These are phyloP conservation scores for Amblyornis subalaris DNA, from an alignment of 2,113 vertebrate genomes.

Conservation along the genomic window DNA sequence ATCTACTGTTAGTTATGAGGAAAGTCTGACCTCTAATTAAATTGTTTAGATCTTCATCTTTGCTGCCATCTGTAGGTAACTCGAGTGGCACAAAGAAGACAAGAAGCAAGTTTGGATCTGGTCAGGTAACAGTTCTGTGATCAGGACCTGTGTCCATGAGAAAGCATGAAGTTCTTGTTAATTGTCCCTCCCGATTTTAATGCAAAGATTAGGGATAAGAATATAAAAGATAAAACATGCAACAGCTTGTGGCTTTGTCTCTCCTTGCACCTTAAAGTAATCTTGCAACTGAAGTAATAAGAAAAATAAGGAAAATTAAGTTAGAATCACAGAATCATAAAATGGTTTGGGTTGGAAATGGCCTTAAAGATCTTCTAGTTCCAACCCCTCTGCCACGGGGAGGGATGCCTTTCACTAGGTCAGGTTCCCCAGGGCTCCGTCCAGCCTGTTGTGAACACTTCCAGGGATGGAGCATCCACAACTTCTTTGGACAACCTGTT, in stretches of 20 bases:
- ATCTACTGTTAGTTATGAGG: neutral
- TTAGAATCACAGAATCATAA: neutral
- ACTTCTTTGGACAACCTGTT: neutral
- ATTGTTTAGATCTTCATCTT: conserved; percentile 3
- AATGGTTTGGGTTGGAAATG: neutral
- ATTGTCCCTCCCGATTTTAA: neutral
- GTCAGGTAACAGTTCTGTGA: neutral
- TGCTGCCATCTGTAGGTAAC: conserved; percentile 53
- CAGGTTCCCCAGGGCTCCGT: neutral
- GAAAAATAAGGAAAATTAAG: neutral
- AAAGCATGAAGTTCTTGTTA: neutral
- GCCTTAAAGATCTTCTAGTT: neutral
- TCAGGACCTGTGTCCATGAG: fast-evolving
- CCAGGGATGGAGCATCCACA: neutral
- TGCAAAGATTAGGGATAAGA: neutral
- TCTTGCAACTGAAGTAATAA: neutral
- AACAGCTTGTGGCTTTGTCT: neutral
- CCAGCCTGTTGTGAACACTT: neutral
- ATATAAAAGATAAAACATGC: neutral
- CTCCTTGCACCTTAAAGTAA: neutral
- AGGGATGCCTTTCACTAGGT: neutral
- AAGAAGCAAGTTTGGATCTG: neutral
- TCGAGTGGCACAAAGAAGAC: neutral
- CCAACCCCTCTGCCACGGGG: fast-evolving
- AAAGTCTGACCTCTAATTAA: neutral